Evolutionary conservation across 2,888 invertebrate species (phyloP).

Genomic region (Psococerastis gibbosa): DNA sequence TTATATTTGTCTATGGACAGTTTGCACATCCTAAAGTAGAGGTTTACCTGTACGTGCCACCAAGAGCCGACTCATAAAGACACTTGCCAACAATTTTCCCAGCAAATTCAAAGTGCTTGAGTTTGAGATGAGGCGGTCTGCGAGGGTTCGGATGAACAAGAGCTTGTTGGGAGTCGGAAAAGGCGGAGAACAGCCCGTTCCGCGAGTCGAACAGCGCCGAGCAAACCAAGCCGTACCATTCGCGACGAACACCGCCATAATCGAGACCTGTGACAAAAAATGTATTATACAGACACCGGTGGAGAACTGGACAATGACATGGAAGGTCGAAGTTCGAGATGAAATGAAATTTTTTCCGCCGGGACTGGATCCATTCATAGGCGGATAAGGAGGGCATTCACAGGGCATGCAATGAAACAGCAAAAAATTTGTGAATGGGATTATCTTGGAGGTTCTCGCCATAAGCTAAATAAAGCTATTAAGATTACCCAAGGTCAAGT

Average conservation of each 20-base stretch:
- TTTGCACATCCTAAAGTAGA: too few species aligned
- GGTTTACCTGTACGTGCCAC: slow-evolving; percentile 55
- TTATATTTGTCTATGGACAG: too few species aligned
- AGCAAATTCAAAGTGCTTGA: slow-evolving; percentile 83
- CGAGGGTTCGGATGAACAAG: slow-evolving; percentile 77
- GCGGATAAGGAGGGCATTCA: not conserved
- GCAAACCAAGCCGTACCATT: slow-evolving; percentile 88
- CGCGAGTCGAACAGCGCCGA: slow-evolving; percentile 70
- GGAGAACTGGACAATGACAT: slow-evolving; percentile 12
- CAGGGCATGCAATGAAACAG: too few species aligned
- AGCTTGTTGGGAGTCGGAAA: slow-evolving; percentile 48
- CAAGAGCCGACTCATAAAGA: slow-evolving; percentile 80
- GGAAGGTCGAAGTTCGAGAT: too few species aligned
- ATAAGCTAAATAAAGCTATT: too few species aligned
- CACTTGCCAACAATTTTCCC: slow-evolving; percentile 90
- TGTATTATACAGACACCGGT: too few species aligned
- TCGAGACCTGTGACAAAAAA: slow-evolving; percentile 49
- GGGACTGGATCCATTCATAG: too few species aligned
- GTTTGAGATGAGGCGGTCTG: slow-evolving; percentile 54
- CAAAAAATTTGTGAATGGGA: too few species aligned
- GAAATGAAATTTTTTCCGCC: too few species aligned
- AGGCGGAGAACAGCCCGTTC: slow-evolving; percentile 63
- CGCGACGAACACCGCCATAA: slow-evolving; percentile 83
- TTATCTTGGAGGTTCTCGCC: too few species aligned
- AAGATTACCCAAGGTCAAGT: too few species aligned